Evolutionary conservation across 2,797 vertebrate genomes (phyloP), one percentile per base, ranked within the genome.

Genomic region (Dendrocincla tyrannina): DNA sequence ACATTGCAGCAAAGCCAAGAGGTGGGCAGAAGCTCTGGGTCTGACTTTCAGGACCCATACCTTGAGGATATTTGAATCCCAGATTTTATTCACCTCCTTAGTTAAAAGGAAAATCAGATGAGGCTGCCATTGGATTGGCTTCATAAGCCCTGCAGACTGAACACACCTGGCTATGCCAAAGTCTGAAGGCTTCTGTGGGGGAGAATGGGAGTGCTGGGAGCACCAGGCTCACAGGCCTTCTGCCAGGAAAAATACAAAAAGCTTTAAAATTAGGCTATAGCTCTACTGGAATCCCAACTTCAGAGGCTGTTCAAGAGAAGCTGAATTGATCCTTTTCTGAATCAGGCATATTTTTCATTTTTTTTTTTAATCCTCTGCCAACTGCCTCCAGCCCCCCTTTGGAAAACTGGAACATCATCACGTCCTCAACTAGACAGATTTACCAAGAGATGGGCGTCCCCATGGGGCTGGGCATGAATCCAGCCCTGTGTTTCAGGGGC

Each of bases 91-190:
- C 32, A 81, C 10, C 33, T 47, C 44, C 19, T 79, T 46, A 88
- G 82, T 88, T 91, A 64, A 82, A 85, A 89, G 67, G 72, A 67
- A 91, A 91, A 91, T 85, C 39, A 62, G 42, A 25, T n/a, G 44
- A 67, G 25, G 37, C 53, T 67, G 66, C 70, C 13, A 17, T 5
- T 81, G 56, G 35, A 80, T 85, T 2, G 7, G 30, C 47, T 89
- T 64, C 70, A 11, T 20, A 33, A 87, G 58, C 70, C 47, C 56
- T 85, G 83, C 22, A 60, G 67, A 63, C 49, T 39, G 42, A 78
- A 28, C n/a, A 50, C 83, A 88, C 59, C 69, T 85, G 89, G 41
- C 53, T 50, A 1, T 58, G 87, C 53, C 64, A 56, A 35, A 68
- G 55, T 59, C 73, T 72, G 76, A 66, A 78, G 53, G 42, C 11